Conservation (phyloP, 2,113 vertebrate species). For the Corythornis cristatus region DNA sequence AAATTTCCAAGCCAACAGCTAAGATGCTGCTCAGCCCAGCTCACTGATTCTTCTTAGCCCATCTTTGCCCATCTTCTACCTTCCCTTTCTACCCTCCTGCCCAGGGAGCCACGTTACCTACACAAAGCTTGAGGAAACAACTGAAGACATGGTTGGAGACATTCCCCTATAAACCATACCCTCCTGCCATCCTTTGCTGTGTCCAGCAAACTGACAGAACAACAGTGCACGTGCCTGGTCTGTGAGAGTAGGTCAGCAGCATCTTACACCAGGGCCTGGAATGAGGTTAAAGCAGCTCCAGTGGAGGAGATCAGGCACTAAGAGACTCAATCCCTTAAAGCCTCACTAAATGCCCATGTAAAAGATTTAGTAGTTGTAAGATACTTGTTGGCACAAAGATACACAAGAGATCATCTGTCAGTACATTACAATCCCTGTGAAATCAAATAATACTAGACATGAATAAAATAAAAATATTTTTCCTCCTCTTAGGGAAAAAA, state of each 20-base stretch:
- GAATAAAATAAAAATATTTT: not conserved
- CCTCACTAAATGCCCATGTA: not conserved
- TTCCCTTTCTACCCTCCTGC: not conserved
- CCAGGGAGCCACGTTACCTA: not conserved
- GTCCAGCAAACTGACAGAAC: not conserved
- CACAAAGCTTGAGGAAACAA: not conserved
- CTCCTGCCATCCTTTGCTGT: not conserved
- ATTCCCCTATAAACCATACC: not conserved
- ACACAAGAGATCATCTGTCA: not conserved
- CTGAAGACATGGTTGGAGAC: accelerated
- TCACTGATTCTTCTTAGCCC: not conserved
- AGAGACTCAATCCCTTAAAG: not conserved
- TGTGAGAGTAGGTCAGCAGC: not conserved
- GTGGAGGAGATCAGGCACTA: not conserved
- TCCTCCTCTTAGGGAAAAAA: not conserved
- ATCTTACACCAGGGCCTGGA: not conserved
- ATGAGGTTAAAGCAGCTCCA: not conserved
- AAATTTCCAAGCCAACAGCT: not conserved
- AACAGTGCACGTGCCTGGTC: accelerated
- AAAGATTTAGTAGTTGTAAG: not conserved
- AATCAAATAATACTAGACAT: not conserved
- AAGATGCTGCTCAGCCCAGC: not conserved
- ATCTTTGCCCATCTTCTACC: not conserved
- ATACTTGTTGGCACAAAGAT: not conserved
- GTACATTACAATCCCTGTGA: not conserved